Evolutionary conservation across 2,113 vertebrate genomes (phyloP), one percentile per base, ranked within the genome.

Genomic region (Buteo buteo): DNA sequence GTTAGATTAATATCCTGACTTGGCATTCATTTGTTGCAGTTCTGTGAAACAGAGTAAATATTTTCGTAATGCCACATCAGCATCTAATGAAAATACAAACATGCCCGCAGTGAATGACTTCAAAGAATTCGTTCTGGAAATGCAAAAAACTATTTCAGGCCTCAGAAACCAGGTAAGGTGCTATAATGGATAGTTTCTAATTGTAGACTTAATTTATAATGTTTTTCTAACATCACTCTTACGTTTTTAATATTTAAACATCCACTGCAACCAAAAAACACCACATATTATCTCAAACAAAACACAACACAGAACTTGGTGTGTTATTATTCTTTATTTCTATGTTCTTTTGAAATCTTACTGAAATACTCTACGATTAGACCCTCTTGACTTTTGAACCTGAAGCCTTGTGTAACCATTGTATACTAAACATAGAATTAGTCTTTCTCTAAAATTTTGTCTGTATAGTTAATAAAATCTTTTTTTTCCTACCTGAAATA

Each of bases 71-170:
- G n/a, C 94, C 70, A 98, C 99, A 29, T 96, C 98, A 14, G 78
- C 97, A 45, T 93, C 97, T 87, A 40, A 59, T 6, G 91, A 97
- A 78, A 97, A 88, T 71, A 97, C 93, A 40, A 98, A 98, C 84
- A 96, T 98, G 65, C 97, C 98, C 0, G 97, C 97, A 49, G 87
- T 97, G 24, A 99, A 88, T 47, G 99, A 99, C 97, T 99, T 99
- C 98, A 99, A 98, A 97, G 99, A 99, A 72, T 99, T 99, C 94
- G 98, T 99, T 89, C 87, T 98, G 36, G 99, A 99, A 96, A 99
- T 99, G 99, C 99, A 99, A 95, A 99, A 99, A 97, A 99, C 99
- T 22, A 99, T 99, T 96, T 98, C 98, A 50, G 98, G 98, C 97
- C 99, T 99, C 98, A 98, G 99, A 97, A 99, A 98, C 94, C 99